Conservation (phyloP, 2,113 vertebrate species). For the Falco punctatus region DNA sequence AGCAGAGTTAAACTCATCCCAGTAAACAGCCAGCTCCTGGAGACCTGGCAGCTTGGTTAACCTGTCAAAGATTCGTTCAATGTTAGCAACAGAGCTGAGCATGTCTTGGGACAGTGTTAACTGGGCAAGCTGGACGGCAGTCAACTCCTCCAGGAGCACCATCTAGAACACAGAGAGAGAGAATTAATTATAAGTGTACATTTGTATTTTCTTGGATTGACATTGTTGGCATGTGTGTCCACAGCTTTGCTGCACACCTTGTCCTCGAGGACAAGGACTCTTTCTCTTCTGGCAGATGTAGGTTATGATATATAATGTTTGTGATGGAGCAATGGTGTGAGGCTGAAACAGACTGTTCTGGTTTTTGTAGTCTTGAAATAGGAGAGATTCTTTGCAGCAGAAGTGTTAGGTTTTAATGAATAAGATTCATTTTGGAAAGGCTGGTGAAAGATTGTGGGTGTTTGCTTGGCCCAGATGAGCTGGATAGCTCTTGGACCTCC, state of each 20-base stretch:
- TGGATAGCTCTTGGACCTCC: not conserved
- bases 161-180: not conserved
- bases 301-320: not conserved
- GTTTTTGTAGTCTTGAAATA: not conserved
- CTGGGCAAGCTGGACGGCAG: not conserved
- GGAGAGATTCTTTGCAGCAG: not conserved
- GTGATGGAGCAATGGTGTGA: not conserved
- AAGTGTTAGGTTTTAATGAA: not conserved
- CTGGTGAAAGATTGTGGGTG: not conserved
- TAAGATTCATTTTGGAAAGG: not conserved
- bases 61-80: not conserved
- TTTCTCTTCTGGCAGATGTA: not conserved
- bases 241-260: not conserved
- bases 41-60: not conserved
- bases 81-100: not conserved
- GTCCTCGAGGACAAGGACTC: not conserved
- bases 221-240: not conserved
- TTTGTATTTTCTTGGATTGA: not conserved
- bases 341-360: not conserved
- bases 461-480: not conserved
- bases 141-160: not conserved
- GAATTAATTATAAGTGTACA: not conserved
- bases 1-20: conserved; percentile 7
- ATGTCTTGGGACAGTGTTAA: not conserved
- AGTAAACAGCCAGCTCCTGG: not conserved